Base-by-base conservation (phyloP, 2,797 vertebrate species). In the Labeo calbasu region DNA sequence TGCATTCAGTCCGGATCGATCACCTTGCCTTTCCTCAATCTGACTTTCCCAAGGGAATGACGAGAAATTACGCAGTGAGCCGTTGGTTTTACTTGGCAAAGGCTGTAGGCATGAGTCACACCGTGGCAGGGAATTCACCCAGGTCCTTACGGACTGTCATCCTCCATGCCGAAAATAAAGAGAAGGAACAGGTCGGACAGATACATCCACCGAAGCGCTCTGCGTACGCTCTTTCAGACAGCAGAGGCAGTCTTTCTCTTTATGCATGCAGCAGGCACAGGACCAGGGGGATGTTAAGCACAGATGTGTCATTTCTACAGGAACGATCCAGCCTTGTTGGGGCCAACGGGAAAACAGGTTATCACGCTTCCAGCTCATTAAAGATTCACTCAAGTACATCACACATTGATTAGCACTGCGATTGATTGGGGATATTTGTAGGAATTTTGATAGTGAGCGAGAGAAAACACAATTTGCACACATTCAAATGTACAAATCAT, bases 1-100 rank as follows among this genome's bases (percentile, higher is more conserved):
- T 46, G 53, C 87, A 88, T 90, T 91, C 87, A 90, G 89, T 90
- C 72, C 4, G 79, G 86, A 94, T 93, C 85, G 92, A 95, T 93
- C 87, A 71, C 81, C 85, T 89, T 87, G 90, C 86, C 86, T 82
- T 72, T 86, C 71, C 55, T 61, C 82, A 70, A 77, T 80, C 73
- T 23, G 65, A 51, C 61, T 86, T 88, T 90, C 92, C 89, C 83
- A 87, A 91, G 90, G 12, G 51, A 89, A 89, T 89, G 88, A 90
- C 91, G 40, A 77, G 15, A 65, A 85, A 80, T 80, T 59, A 68
- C 46, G 57, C 91, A 91, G 91, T 89, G 83, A 91, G 90, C 86
- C 89, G 46, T 77, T 83, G 82, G 61, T 90, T 91, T 92, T 88
- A 92, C 91, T 57, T 87, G 51, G 83, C 90, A 88, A 86, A 85